Evolutionary conservation across 2,888 invertebrate species (phyloP).

Genomic region (Seira ritae): DNA sequence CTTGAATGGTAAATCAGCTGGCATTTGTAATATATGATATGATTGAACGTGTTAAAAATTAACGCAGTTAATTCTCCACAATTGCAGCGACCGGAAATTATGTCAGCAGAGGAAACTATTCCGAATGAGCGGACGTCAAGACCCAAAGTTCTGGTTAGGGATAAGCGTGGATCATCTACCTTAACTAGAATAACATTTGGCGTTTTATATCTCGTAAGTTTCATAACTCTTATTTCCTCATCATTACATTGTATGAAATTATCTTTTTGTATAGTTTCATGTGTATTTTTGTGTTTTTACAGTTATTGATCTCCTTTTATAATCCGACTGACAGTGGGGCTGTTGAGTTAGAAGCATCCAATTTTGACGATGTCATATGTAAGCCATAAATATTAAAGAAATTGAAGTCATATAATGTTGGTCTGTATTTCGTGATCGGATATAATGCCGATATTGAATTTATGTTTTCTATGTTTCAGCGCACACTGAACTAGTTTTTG

Average conservation of each 20-base stretch:
- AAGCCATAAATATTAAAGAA: conserved; percentile 75
- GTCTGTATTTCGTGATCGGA: not conserved
- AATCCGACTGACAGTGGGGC: conserved; percentile 89
- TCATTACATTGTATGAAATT: not conserved
- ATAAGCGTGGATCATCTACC: conserved; percentile 32
- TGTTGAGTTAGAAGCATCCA: conserved; percentile 86
- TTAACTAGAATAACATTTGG: conserved; percentile 60
- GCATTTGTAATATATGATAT: too few species aligned
- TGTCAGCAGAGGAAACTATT: conserved; percentile 19
- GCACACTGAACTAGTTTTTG: conserved; percentile 96
- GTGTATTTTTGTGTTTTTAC: conserved; percentile 73
- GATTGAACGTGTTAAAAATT: too few species aligned
- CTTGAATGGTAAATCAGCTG: too few species aligned
- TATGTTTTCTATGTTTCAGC: conserved; percentile 80
- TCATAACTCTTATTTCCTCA: not conserved
- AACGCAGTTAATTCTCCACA: too few species aligned
- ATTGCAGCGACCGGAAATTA: too few species aligned
- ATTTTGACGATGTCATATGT: conserved; percentile 91
- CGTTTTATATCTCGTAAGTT: conserved; percentile 65
- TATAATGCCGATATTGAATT: conserved; percentile 53
- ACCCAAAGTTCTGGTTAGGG: not conserved
- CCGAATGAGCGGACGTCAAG: too few species aligned
- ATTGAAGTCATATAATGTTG: not conserved
- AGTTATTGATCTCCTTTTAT: conserved; percentile 80
- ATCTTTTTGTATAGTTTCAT: not conserved